Conservation (phyloP, 1,140 invertebrate species). For the Ips nitidus region DNA sequence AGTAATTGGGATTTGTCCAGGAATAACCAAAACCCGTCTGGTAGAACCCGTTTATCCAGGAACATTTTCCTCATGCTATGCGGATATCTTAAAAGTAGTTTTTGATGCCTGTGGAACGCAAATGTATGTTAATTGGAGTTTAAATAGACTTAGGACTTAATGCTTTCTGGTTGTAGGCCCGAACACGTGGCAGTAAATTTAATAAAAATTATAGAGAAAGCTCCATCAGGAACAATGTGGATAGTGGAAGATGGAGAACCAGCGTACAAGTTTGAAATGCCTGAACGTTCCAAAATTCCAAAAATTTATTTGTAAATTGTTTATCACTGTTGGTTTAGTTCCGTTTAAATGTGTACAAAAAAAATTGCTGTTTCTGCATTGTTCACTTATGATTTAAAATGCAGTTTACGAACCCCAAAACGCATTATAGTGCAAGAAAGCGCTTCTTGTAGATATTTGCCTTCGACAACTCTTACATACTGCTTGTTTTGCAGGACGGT, state of each 20-base stretch:
- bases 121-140: neutral
- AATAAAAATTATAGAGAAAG: constrained; percentile 17
- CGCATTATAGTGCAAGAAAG: no score
- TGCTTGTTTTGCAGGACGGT: no score
- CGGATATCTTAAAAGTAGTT: neutral
- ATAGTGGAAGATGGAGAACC: constrained; percentile 34
- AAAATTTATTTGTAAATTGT: neutral
- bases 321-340: no score
- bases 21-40: neutral
- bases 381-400: no score
- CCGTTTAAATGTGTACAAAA: no score
- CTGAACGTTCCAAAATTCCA: constrained; percentile 7
- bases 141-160: neutral
- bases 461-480: no score
- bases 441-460: no score
- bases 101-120: neutral
- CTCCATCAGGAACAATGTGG: constrained; percentile 34
- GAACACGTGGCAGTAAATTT: neutral
- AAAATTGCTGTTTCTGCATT: no score
- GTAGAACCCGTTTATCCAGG: neutral
- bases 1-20: neutral
- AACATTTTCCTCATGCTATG: neutral
- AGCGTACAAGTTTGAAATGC: neutral
- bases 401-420: no score
- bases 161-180: neutral